These are phyloP conservation scores for Enteromius radiatus DNA, from an alignment of 2,797 vertebrate species.

Conservation along the genomic window DNA sequence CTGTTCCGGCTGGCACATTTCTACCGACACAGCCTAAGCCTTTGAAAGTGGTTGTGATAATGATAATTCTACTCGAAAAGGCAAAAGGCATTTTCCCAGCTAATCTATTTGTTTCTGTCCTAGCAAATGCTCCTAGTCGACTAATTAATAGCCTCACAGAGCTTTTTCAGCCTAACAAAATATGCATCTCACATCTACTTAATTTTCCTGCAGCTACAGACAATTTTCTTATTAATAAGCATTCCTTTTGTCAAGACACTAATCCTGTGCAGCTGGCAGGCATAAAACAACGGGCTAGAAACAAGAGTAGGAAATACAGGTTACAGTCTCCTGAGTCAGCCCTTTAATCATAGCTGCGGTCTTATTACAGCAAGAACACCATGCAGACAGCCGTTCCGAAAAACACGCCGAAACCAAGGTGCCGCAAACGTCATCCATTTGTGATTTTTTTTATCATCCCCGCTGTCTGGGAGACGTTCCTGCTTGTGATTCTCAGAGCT, in stretches of 20 bases:
- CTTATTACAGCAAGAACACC: constrained; percentile 41
- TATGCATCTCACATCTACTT: constrained; percentile 46
- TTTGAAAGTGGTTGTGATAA: constrained; percentile 49
- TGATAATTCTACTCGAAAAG: constrained; percentile 46
- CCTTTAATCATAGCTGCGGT: constrained; percentile 47
- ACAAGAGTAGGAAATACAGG: constrained; percentile 47
- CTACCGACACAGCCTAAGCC: constrained; percentile 9
- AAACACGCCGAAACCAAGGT: constrained; percentile 11
- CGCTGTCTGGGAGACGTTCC: background rate
- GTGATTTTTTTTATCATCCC: constrained; percentile 15
- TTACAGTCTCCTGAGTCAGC: constrained; percentile 51
- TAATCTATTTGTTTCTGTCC: constrained; percentile 54
- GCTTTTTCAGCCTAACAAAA: constrained; percentile 53
- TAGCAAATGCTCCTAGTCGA: constrained; percentile 38
- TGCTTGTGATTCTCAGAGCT: constrained; percentile 1
- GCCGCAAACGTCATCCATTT: background rate
- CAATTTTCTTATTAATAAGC: constrained; percentile 56
- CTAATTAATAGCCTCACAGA: constrained; percentile 59
- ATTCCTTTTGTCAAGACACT: constrained; percentile 55
- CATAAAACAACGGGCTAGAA: constrained; percentile 36
- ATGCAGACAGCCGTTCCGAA: background rate
- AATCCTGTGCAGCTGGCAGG: constrained; percentile 52
- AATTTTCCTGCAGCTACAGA: constrained; percentile 51
- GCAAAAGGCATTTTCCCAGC: constrained; percentile 39
- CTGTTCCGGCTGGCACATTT: background rate